Conservation (phyloP, 2,888 invertebrate species). For the Diloba caeruleocephala region DNA sequence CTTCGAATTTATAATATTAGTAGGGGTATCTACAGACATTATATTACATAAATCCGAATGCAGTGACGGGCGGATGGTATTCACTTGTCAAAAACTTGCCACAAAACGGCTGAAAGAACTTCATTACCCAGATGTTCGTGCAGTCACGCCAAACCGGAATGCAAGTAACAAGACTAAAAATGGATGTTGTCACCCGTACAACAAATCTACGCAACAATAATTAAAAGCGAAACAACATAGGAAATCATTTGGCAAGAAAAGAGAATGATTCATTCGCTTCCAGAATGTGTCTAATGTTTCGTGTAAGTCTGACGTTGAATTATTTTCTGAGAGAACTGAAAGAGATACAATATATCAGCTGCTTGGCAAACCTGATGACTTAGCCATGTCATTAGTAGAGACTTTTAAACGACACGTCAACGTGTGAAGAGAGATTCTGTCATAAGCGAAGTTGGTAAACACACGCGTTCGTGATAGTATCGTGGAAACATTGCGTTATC, state of each 20-base stretch:
- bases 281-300: constrained; percentile 25
- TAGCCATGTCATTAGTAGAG: too few species aligned
- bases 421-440: too few species aligned
- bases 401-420: too few species aligned
- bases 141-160: neutral
- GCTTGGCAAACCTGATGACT: neutral
- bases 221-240: constrained; percentile 41
- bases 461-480: too few species aligned
- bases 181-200: neutral
- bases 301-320: constrained; percentile 28
- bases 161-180: too few species aligned
- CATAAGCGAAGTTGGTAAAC: too few species aligned
- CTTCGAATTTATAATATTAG: too few species aligned
- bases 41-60: too few species aligned
- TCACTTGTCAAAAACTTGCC: too few species aligned
- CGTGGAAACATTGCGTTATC: too few species aligned
- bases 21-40: too few species aligned
- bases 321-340: constrained; percentile 15
- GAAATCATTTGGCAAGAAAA: constrained; percentile 43
- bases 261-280: constrained; percentile 36
- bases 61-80: too few species aligned
- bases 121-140: neutral
- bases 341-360: neutral
- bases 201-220: constrained; percentile 22
- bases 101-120: neutral